A percentile compares a stretch with the other conserved stretches of the same genome.
Evolutionary conservation across 2,113 vertebrate species (phyloP).

Genomic region (Gallinago undulata): DNA sequence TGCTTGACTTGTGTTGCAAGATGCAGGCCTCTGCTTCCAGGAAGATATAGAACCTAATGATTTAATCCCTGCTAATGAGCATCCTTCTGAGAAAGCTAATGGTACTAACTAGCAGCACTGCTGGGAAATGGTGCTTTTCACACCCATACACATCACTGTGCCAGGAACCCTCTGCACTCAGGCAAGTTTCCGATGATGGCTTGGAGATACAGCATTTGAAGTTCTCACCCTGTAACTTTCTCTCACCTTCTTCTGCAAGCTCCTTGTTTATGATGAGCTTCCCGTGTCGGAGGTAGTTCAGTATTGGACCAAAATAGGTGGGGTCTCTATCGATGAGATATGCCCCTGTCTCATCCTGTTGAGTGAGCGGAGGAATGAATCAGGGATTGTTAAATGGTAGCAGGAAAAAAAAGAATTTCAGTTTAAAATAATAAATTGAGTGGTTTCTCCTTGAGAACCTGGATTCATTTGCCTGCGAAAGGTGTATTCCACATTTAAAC

Average conservation of each 20-base stretch:
- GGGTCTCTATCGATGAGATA: constrained; percentile 98
- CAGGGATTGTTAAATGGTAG: not conserved
- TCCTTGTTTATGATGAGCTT: constrained; percentile 99
- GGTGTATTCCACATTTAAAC: not conserved
- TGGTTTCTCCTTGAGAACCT: not conserved
- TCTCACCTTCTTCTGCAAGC: constrained; percentile 94
- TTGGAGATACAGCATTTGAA: accelerated
- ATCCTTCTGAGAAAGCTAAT: not conserved
- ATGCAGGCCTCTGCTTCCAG: not conserved
- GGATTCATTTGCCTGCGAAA: not conserved
- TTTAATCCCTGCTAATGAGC: not conserved
- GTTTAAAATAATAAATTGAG: not conserved
- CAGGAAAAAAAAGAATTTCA: not conserved
- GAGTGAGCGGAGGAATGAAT: not conserved
- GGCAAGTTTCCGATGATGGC: not conserved
- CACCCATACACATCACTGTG: accelerated
- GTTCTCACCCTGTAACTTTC: not conserved
- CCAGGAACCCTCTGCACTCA: accelerated
- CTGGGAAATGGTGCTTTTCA: not conserved
- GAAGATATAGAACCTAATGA: not conserved
- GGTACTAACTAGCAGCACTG: not conserved
- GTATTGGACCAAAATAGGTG: constrained; percentile 96
- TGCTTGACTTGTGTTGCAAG: not conserved
- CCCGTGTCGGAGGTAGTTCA: constrained; percentile 98
- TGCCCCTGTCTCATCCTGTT: constrained; percentile 93